Evolutionary conservation across 2,888 invertebrate species (phyloP).

Genomic region (Andrena flavipes): DNA sequence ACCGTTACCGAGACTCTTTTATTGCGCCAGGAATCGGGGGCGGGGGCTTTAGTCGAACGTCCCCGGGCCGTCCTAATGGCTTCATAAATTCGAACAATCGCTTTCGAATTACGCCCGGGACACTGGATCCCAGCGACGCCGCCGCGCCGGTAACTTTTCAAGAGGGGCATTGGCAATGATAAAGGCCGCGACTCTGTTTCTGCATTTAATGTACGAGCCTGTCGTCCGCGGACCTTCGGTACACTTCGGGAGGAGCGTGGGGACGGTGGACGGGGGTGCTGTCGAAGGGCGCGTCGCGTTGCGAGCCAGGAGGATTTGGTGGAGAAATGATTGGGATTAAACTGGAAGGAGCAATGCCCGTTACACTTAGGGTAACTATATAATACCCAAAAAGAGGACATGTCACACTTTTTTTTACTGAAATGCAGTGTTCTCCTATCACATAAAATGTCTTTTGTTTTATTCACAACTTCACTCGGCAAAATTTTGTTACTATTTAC

Average conservation of each 20-base stretch:
- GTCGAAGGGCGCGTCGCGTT: neutral
- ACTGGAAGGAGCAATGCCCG: too few species aligned
- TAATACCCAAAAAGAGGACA: too few species aligned
- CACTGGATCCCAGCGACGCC: constrained; percentile 68
- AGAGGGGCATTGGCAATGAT: constrained; percentile 47
- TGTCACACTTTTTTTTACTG: too few species aligned
- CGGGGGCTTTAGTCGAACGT: constrained; percentile 66
- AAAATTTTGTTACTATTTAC: too few species aligned
- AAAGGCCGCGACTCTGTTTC: constrained; percentile 47
- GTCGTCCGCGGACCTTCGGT: constrained; percentile 16
- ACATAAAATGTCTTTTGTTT: too few species aligned
- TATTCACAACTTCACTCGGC: too few species aligned
- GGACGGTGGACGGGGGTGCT: neutral
- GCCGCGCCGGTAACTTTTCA: constrained; percentile 51
- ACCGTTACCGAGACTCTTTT: constrained; percentile 67
- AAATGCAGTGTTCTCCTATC: too few species aligned
- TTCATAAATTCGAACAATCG: constrained; percentile 74
- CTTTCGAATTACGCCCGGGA: constrained; percentile 75
- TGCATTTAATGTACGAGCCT: constrained; percentile 30
- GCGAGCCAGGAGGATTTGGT: too few species aligned
- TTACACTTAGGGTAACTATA: too few species aligned
- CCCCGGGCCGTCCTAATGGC: constrained; percentile 62
- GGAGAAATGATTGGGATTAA: too few species aligned
- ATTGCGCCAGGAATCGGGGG: constrained; percentile 70
- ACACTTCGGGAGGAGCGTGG: neutral